A percentile compares a stretch with the other conserved stretches of the same genome.
These are phyloP conservation scores for Tetragonula carbonaria DNA, from an alignment of 2,888 invertebrate genomes.

Conservation along the genomic window DNA sequence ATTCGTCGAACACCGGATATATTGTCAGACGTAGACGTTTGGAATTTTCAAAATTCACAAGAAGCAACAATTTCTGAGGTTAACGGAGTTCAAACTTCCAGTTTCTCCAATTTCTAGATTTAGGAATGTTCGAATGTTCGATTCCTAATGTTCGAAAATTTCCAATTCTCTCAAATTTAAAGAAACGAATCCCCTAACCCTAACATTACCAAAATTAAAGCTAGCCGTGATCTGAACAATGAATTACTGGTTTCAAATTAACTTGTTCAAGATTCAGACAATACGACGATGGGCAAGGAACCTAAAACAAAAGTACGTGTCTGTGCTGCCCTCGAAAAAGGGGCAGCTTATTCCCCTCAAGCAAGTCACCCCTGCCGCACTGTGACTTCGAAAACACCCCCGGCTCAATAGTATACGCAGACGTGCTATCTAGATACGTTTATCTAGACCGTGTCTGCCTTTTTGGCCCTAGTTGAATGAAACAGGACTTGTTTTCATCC, in stretches of 20 bases:
- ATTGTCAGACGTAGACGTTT: too few species aligned
- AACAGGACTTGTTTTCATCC: slow-evolving; percentile 62
- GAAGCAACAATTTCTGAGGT: background rate
- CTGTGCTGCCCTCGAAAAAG: slow-evolving; percentile 43
- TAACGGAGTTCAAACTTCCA: background rate
- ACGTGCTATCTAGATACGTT: slow-evolving; percentile 51
- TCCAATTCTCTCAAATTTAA: background rate
- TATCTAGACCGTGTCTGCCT: slow-evolving; percentile 56
- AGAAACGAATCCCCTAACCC: background rate
- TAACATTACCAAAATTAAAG: background rate
- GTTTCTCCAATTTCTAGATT: background rate
- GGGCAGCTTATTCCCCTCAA: slow-evolving; percentile 32
- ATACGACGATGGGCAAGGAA: background rate
- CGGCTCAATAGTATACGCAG: slow-evolving; percentile 54
- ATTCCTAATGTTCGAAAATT: background rate
- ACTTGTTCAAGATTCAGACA: background rate
- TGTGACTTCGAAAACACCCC: slow-evolving; percentile 50
- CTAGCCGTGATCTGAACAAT: background rate
- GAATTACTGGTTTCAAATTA: background rate
- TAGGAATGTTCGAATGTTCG: too few species aligned
- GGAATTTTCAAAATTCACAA: too few species aligned
- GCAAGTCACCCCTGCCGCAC: slow-evolving; percentile 43
- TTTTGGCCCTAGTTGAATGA: slow-evolving; percentile 59
- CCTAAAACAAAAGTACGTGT: slow-evolving; percentile 29
- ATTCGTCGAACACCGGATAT: background rate